Conservation (phyloP, 2,797 vertebrate genomes). For the Tangara arthus region DNA sequence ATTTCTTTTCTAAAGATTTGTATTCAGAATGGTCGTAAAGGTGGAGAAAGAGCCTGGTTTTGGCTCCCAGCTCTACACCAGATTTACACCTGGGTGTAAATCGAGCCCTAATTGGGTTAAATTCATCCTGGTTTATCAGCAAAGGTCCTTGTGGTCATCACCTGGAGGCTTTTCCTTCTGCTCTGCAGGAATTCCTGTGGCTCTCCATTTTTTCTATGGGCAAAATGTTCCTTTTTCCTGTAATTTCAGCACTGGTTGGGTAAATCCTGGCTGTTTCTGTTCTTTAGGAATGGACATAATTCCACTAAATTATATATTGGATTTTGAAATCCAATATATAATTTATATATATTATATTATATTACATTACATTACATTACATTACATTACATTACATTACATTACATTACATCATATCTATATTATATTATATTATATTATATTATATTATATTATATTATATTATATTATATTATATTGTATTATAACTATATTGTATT, state of each 20-base stretch:
- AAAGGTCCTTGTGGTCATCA: neutral
- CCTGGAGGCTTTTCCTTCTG: neutral
- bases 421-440: too few species aligned
- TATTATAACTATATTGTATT: too few species aligned
- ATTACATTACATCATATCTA: too few species aligned
- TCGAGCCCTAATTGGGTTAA: neutral
- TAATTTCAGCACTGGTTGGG: neutral
- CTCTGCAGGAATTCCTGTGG: neutral
- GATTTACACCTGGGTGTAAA: neutral
- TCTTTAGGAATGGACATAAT: neutral
- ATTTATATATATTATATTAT: too few species aligned
- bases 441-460: too few species aligned
- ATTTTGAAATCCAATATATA: neutral
- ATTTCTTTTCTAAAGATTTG: rapidly evolving
- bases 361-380: too few species aligned
- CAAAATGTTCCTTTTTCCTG: neutral
- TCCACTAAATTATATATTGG: neutral
- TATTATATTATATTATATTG: too few species aligned
- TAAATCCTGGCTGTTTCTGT: neutral
- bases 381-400: too few species aligned
- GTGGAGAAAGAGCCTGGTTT: neutral
- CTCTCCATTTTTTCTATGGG: neutral
- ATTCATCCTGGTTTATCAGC: too few species aligned
- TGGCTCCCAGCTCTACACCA: neutral
- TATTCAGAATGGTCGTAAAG: rapidly evolving